phyloP scores from a whole-genome alignment of 2,888 invertebrate species.

The Adelphocoris suturalis region DNA sequence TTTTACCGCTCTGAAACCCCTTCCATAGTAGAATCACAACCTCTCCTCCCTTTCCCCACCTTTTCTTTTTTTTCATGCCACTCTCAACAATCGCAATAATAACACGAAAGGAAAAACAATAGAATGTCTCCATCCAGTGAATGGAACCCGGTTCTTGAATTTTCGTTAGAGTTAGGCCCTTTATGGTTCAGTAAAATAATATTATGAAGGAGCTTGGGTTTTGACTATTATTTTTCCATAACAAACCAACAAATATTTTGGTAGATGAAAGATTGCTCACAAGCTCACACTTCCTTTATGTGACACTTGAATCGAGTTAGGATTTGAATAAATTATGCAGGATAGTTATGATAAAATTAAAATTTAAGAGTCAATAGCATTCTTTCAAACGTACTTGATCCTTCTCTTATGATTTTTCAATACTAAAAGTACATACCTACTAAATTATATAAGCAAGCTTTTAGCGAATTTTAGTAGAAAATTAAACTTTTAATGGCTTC shows the following conservation, averaged over 20 bases:
- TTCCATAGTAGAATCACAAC: slow-evolving; percentile 35
- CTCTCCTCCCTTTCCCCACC: neutral
- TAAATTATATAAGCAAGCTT: no score
- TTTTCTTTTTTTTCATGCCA: neutral
- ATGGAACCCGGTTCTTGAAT: neutral
- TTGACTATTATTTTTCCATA: neutral
- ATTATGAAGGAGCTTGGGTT: neutral
- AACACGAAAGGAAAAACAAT: slow-evolving; percentile 25
- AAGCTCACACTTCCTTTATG: no score
- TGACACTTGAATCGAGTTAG: no score
- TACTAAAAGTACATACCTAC: no score
- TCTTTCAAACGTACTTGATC: no score
- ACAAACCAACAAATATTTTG: neutral
- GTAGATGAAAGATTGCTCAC: no score
- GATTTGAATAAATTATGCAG: no score
- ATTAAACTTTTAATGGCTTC: no score
- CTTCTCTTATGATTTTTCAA: no score
- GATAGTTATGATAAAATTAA: no score
- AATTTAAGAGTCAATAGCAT: no score
- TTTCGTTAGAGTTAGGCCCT: neutral
- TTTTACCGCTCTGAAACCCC: slow-evolving; percentile 29
- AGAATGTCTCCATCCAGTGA: neutral
- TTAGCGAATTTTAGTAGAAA: no score
- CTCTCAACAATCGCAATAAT: slow-evolving; percentile 27
- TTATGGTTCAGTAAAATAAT: neutral